Percentiles rank a stretch among this genome's conserved stretches.
Conservation (phyloP, 2,888 invertebrate genomes). For the Pristionchus mayeri region DNA sequence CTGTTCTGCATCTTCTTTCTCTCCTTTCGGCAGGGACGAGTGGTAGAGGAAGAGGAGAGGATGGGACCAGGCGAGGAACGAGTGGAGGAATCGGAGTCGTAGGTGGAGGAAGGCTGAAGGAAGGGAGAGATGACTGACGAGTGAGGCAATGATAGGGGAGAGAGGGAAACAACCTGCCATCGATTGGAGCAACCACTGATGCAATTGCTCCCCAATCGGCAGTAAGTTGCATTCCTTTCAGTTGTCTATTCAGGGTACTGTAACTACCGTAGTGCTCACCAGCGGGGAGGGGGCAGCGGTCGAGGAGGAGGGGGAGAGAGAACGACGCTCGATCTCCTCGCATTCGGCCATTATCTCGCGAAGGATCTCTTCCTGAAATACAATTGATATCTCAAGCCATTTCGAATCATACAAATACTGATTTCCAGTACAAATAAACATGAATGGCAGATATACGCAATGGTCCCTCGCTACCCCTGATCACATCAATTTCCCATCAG, state of each 20-base stretch:
- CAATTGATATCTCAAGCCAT: too few species aligned
- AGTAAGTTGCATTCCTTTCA: too few species aligned
- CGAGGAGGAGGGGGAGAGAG: constrained; percentile 38
- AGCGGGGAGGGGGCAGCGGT: constrained; percentile 9
- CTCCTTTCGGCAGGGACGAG: constrained; percentile 21
- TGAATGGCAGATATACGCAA: too few species aligned
- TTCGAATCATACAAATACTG: too few species aligned
- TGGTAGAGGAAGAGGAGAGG: not conserved
- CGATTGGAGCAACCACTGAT: not conserved
- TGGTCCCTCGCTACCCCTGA: too few species aligned
- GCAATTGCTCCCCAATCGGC: not conserved
- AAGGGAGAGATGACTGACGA: not conserved
- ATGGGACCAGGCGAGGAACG: constrained; percentile 11
- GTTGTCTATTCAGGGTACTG: too few species aligned
- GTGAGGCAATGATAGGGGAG: not conserved
- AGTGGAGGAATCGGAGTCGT: not conserved
- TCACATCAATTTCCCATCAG: too few species aligned
- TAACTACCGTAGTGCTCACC: too few species aligned
- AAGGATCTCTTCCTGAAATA: constrained; percentile 67
- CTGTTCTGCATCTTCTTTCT: constrained; percentile 51
- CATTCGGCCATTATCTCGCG: constrained; percentile 74
- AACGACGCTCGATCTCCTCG: constrained; percentile 70
- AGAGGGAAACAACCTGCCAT: too few species aligned
- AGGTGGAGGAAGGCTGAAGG: not conserved
- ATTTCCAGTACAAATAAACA: too few species aligned